Conservation (phyloP, 2,113 vertebrate species). For the Scomber japonicus region DNA sequence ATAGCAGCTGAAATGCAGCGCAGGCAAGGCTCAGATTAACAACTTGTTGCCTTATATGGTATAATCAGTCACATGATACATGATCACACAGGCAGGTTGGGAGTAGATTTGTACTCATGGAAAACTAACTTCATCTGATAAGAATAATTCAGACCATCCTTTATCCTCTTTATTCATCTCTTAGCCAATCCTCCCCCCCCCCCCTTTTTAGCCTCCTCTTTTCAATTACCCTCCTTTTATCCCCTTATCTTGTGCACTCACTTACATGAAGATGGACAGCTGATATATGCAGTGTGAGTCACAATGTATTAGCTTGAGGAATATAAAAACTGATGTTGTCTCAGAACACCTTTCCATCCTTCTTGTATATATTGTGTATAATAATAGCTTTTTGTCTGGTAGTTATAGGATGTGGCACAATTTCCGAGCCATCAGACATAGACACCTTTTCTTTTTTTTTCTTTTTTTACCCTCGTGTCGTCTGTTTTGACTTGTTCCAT, state of each 20-base stretch:
- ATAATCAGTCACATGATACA: constrained; percentile 1
- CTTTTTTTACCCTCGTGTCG: too few relatives aligned
- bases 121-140: not conserved
- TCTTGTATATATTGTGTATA: too few relatives aligned
- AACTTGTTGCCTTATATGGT: not conserved
- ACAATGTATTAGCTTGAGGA: too few relatives aligned
- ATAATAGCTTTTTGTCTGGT: too few relatives aligned
- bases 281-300: not conserved
- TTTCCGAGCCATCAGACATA: too few relatives aligned
- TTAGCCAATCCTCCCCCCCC: too few relatives aligned
- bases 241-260: not conserved
- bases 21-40: constrained; percentile 6
- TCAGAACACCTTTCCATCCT: too few relatives aligned
- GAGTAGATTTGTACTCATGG: not conserved
- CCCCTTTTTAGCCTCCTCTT: not conserved
- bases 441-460: too few relatives aligned
- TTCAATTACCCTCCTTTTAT: not conserved
- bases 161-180: not conserved
- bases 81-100: not conserved
- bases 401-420: too few relatives aligned
- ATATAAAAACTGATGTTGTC: too few relatives aligned
- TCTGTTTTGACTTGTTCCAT: too few relatives aligned
- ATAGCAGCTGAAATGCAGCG: not conserved
- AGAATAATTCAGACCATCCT: not conserved
- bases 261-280: not conserved